Base-by-base conservation (phyloP, 2,888 invertebrate genomes). In the Hypselothyrea guttata region DNA sequence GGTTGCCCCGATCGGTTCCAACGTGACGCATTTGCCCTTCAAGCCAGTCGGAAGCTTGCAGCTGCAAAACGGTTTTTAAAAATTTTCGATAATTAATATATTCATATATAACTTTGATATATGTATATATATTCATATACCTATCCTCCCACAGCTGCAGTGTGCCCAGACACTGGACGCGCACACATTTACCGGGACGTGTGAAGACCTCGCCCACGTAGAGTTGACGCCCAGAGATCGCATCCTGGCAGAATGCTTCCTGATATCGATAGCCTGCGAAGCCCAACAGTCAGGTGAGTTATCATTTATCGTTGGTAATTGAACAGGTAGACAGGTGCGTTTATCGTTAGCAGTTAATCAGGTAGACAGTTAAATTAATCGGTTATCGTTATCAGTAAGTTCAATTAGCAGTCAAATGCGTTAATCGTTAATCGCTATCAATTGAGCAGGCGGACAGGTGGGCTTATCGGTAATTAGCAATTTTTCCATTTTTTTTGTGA, bases 121-220 rank as follows among this genome's bases (percentile, higher is more conserved):
- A 22, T 22, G 22, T 22, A 11, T 40, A 22, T 13, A 7, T n/a
- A 46, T 76, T 64, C 52, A n/a, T n/a, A n/a, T n/a, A 89, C 89
- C 83, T 87, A 62, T 89, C 89, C 61, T 89, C 88, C 89, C 89
- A 89, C 1, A 89, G 40, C 13, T 86, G 66, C 15, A 86, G 57
- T 4, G 77, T 85, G 11, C 88, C 89, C 58, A 88, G 68, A 34
- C 89, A 89, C 46, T 89, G 89, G 0, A 88, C 86, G 0, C 89
- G 82, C 47, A 88, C 71, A 44, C 89, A 89, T 45, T 84, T 82
- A 0, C 86, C 88, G 0, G 70, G 73, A 2, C 89, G 78, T 15
- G 88, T 87, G 30, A 89, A 87, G 4, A 82, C 72, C 48, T 89
- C 89, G 0, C 89, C 89, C 28, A 89, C 71, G 47, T 81, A 87